phyloP scores from a whole-genome alignment of 2,888 invertebrate genomes.

The Onthophagus sagittarius region DNA sequence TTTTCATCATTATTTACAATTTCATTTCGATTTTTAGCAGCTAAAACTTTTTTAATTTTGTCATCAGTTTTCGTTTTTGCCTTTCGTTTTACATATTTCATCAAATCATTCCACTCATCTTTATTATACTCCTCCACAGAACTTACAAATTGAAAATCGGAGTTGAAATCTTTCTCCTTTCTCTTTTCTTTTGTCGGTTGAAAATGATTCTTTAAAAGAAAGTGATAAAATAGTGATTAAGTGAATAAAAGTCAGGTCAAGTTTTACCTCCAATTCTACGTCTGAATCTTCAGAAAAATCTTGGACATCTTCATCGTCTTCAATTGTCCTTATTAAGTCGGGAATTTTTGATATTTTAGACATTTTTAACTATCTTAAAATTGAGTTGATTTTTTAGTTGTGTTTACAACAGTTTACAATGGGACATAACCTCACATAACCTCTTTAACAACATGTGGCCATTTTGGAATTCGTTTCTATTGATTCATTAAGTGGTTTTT shows the following conservation, averaged over 20 bases:
- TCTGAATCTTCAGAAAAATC: slow-evolving; percentile 78
- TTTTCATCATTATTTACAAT: slow-evolving; percentile 47
- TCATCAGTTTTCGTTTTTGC: slow-evolving; percentile 79
- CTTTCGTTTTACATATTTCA: slow-evolving; percentile 76
- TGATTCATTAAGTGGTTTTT: no score
- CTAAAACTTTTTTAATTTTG: slow-evolving; percentile 64
- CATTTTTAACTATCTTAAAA: neutral
- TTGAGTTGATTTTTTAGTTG: neutral
- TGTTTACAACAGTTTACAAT: neutral
- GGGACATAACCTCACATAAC: no score
- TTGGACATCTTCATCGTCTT: slow-evolving; percentile 77
- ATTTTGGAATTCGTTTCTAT: no score
- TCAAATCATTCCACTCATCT: slow-evolving; percentile 76
- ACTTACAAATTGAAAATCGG: slow-evolving; percentile 76
- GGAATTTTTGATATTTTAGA: slow-evolving; percentile 4
- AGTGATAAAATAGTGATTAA: slow-evolving; percentile 7
- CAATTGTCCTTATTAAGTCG: slow-evolving; percentile 71
- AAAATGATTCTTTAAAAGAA: slow-evolving; percentile 54
- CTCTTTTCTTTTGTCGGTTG: slow-evolving; percentile 76
- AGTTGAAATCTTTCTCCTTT: slow-evolving; percentile 71
- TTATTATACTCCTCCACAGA: slow-evolving; percentile 75
- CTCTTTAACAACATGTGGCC: no score
- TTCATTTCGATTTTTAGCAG: slow-evolving; percentile 34
- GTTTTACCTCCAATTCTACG: slow-evolving; percentile 70
- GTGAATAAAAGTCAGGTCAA: neutral